A percentile compares a stretch with the other conserved stretches of the same genome.
These are phyloP conservation scores for Formicarius rufipectus DNA, from an alignment of 2,113 vertebrate species.

Conservation along the genomic window DNA sequence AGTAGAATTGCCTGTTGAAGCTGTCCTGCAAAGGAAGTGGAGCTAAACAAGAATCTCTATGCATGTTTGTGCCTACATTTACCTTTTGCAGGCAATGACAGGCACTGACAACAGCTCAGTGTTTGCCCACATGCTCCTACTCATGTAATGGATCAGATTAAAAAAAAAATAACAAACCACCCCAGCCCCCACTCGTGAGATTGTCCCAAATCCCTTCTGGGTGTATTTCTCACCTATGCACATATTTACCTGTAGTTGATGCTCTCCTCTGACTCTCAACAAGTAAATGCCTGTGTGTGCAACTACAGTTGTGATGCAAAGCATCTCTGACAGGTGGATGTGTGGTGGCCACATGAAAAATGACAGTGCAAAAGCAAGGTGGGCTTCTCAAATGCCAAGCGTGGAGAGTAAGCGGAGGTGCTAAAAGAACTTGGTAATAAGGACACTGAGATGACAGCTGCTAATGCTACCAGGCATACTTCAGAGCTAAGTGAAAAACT, in stretches of 20 bases:
- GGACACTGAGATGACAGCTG: conserved; percentile 48
- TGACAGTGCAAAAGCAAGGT: neutral
- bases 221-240: neutral
- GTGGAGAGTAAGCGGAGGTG: neutral
- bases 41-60: neutral
- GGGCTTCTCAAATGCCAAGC: conserved; percentile 21
- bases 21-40: neutral
- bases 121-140: neutral
- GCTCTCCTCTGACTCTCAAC: neutral
- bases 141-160: neutral
- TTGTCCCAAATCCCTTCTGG: neutral
- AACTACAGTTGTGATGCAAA: neutral
- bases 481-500: conserved; percentile 15
- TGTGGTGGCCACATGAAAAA: neutral
- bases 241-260: neutral
- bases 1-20: neutral
- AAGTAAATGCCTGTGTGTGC: neutral
- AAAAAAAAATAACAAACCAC: neutral
- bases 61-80: neutral
- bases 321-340: conserved; percentile 10
- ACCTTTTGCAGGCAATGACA: neutral
- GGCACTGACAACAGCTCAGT: neutral
- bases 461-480: neutral
- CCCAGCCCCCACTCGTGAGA: neutral
- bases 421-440: conserved; percentile 42